These are phyloP conservation scores for Miniopterus natalensis DNA, from an alignment of 2,113 vertebrate genomes.

Conservation along the genomic window DNA sequence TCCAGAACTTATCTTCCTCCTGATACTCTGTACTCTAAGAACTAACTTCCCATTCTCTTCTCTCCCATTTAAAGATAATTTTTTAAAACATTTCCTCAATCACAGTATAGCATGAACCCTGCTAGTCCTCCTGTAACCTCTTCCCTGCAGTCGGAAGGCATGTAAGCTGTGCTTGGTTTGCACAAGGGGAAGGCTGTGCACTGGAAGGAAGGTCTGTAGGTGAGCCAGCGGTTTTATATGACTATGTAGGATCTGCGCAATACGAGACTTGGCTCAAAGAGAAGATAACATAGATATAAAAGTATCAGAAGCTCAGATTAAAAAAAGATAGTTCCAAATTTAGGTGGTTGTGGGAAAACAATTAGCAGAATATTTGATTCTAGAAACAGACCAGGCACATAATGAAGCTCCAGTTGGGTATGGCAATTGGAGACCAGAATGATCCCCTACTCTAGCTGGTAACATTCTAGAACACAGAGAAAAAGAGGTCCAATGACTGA, in stretches of 20 bases:
- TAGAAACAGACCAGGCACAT: background rate
- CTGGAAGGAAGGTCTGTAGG: background rate
- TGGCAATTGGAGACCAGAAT: background rate
- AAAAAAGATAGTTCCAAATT: background rate
- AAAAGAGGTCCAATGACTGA: conserved; percentile 3
- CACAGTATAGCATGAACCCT: background rate
- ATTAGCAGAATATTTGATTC: background rate
- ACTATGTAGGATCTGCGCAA: background rate
- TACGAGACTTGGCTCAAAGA: background rate
- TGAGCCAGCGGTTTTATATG: background rate
- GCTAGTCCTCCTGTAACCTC: too few species aligned
- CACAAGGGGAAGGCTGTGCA: background rate
- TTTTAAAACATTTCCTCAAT: background rate
- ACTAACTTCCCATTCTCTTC: background rate
- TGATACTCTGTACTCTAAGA: background rate
- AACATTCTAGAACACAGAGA: background rate
- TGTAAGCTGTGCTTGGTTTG: background rate
- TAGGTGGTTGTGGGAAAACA: background rate
- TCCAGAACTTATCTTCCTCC: background rate
- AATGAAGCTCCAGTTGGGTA: background rate
- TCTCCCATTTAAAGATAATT: background rate
- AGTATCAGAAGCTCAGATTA: background rate
- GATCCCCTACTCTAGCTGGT: background rate
- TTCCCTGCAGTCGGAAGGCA: background rate
- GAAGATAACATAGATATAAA: background rate